Conservation (phyloP, 2,888 invertebrate species). For the Nowickia ferox region DNA sequence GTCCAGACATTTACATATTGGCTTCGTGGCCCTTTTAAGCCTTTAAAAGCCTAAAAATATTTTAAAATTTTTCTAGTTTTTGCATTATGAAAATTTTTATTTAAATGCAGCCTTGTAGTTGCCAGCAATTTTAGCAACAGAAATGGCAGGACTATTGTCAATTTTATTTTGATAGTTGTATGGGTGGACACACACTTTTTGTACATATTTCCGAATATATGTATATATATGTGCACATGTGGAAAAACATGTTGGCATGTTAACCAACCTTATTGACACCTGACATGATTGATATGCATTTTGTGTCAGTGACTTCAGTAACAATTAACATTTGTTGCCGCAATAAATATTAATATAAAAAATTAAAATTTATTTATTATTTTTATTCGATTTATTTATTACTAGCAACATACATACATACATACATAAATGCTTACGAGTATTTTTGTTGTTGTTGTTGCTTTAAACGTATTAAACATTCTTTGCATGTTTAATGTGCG, state of each 20-base stretch:
- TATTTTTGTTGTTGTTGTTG: not conserved
- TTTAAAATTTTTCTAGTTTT: too few species aligned
- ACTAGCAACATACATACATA: too few species aligned
- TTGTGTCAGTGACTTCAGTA: conserved; percentile 56
- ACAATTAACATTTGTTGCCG: conserved; percentile 66
- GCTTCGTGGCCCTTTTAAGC: too few species aligned
- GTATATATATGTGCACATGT: not conserved
- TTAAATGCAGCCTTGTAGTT: too few species aligned
- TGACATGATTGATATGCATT: conserved; percentile 69
- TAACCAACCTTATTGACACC: conserved; percentile 68
- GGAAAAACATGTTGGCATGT: conserved; percentile 44
- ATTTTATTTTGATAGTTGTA: not conserved
- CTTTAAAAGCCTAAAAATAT: too few species aligned
- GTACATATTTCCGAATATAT: too few species aligned
- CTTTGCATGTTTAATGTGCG: not conserved
- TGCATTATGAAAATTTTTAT: too few species aligned
- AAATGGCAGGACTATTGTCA: not conserved
- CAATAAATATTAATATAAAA: conserved; percentile 58
- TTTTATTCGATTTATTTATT: conserved; percentile 7
- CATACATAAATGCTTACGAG: not conserved
- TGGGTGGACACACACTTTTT: not conserved
- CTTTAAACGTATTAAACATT: not conserved
- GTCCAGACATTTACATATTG: too few species aligned
- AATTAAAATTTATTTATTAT: conserved; percentile 6
- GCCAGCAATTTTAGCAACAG: too few species aligned